Evolutionary conservation across 2,888 invertebrate species (phyloP), one percentile per base, ranked within the genome.

Genomic region (Lasioglossum figueresi): DNA sequence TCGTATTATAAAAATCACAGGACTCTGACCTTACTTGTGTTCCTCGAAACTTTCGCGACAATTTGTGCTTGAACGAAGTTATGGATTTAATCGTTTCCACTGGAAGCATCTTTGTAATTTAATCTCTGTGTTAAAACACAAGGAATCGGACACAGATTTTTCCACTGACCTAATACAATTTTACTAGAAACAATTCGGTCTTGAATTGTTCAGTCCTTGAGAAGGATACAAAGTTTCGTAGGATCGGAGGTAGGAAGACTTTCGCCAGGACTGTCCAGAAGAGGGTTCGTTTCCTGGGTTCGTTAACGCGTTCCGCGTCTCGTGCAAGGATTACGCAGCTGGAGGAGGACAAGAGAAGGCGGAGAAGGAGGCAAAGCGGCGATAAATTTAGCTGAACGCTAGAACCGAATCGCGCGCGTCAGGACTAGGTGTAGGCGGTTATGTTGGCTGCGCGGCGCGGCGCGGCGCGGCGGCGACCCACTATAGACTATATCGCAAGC

Each of bases 371-470:
- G 82, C 71, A 83, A 76, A 88, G 83, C 79, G 77, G 89, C 86
- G 88, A 92, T 92, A 92, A 91, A 92, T 91, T 89, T 89, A 85
- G 87, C 83, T 71, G 83, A 90, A 90, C 88, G 88, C 80, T 90
- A 84, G 88, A 91, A 88, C 90, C 90, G 88, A 91, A 92, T 91
- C 90, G 91, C 90, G 87, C 81, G 87, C 81, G 86, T 85, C 82
- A 80, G 91, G 83, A 82, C 85, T 88, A 87, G 88, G 90, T 91
- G 91, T 92, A 91, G 92, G 91, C 91, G 91, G 89, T 87, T 87
- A 87, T 85, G 84, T 89, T 83, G 89, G 81, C 82, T 63, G 78
- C 77, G 77, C 84, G 52, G 52, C 52, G 75, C 14, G 43, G 77
- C 77, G 76, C 84, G 43, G 77, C 77, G 76, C 84, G 52, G 52